Evolutionary conservation across 2,888 invertebrate genomes (phyloP).

Genomic region (Drosophila algonquin): DNA sequence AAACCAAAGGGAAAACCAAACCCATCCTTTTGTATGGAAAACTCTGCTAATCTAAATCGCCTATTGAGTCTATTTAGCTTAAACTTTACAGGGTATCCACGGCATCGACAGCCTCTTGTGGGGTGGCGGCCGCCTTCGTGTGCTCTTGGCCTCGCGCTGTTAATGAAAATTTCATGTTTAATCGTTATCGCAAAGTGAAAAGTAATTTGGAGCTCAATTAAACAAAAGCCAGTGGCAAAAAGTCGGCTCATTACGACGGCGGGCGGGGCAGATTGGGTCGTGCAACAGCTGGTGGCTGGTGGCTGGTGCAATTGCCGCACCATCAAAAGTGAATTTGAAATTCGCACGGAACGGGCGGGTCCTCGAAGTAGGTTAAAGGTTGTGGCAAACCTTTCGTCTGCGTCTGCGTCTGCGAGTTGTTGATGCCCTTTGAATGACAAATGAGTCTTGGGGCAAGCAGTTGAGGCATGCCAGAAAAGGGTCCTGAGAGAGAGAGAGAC

Average conservation of each 20-base stretch:
- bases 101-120: not conserved
- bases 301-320: slow-evolving; percentile 40
- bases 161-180: slow-evolving; percentile 69
- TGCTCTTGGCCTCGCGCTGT: slow-evolving; percentile 34
- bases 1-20: no score
- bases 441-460: slow-evolving; percentile 28
- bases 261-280: not conserved
- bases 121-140: slow-evolving; percentile 25
- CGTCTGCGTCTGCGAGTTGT: not conserved
- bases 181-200: slow-evolving; percentile 64
- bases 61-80: not conserved
- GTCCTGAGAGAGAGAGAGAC: not conserved
- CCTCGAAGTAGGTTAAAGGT: slow-evolving; percentile 25
- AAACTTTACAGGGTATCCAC: not conserved
- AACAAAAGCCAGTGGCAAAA: slow-evolving; percentile 43
- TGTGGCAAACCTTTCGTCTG: slow-evolving; percentile 19
- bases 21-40: no score
- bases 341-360: slow-evolving; percentile 1
- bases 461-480: slow-evolving; percentile 7
- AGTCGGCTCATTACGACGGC: slow-evolving; percentile 48
- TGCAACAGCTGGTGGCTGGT: slow-evolving; percentile 15
- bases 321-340: slow-evolving; percentile 45
- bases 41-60: no score
- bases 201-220: slow-evolving; percentile 71
- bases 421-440: slow-evolving; percentile 34